These are phyloP conservation scores for Poecilus cupreus DNA, from an alignment of 2,888 invertebrate species.

Conservation along the genomic window DNA sequence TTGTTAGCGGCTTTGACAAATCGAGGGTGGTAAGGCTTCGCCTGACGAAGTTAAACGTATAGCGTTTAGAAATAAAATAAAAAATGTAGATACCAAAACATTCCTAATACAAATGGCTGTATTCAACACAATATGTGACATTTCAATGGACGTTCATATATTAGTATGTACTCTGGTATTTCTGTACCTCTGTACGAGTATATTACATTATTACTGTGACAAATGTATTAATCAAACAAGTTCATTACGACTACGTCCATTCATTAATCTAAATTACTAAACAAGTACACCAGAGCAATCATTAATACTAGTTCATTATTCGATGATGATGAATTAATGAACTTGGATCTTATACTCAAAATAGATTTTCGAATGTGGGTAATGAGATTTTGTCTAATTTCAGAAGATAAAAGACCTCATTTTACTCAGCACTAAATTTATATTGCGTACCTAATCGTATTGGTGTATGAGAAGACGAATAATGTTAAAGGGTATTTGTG, in stretches of 20 bases:
- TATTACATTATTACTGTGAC: slow-evolving; percentile 40
- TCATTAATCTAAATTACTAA: slow-evolving; percentile 39
- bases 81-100: too few species aligned
- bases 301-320: slow-evolving; percentile 36
- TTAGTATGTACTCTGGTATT: background rate
- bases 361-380: background rate
- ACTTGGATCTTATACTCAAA: slow-evolving; percentile 2
- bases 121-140: background rate
- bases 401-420: background rate
- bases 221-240: slow-evolving; percentile 43
- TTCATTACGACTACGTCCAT: slow-evolving; percentile 30
- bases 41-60: too few species aligned
- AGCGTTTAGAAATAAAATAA: too few species aligned
- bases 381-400: background rate
- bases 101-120: too few species aligned
- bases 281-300: slow-evolving; percentile 17
- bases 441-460: too few species aligned
- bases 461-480: too few species aligned
- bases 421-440: too few species aligned
- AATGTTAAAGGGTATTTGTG: too few species aligned
- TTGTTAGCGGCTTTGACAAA: too few species aligned
- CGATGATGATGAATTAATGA: slow-evolving; percentile 20
- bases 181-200: background rate
- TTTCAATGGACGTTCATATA: slow-evolving; percentile 4
- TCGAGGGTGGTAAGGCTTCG: too few species aligned